phyloP scores from a whole-genome alignment of 2,797 vertebrate species.

The Muscicapa comitata region DNA sequence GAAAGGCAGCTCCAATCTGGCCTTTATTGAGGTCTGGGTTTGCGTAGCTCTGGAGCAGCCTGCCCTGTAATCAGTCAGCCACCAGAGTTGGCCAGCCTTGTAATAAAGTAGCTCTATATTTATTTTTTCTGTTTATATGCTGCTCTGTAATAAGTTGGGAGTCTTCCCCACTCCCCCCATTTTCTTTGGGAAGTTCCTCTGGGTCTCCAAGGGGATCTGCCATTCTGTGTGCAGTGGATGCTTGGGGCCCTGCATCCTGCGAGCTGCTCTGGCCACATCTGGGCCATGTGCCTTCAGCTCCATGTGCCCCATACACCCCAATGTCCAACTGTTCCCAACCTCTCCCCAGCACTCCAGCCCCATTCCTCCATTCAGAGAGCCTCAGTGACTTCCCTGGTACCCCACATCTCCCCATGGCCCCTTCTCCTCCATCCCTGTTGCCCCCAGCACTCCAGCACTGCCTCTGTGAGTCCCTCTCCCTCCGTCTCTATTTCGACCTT shows the following conservation, averaged over 20 bases:
- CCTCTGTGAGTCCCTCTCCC: background rate
- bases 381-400: background rate
- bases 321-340: background rate
- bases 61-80: slow-evolving; percentile 81
- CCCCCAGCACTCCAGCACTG: accelerated
- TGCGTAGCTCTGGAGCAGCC: slow-evolving; percentile 62
- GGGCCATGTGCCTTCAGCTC: background rate
- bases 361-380: background rate
- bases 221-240: background rate
- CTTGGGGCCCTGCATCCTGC: background rate
- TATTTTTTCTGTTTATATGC: slow-evolving; percentile 80
- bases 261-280: background rate
- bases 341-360: background rate
- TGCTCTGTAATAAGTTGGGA: slow-evolving; percentile 80
- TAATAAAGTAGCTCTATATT: slow-evolving; percentile 84
- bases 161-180: slow-evolving; percentile 52
- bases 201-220: background rate
- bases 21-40: slow-evolving; percentile 79
- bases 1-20: slow-evolving; percentile 66
- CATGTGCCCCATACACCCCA: accelerated
- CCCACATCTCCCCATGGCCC: background rate
- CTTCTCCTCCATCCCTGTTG: background rate
- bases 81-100: slow-evolving; percentile 76
- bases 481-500: background rate
- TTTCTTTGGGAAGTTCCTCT: slow-evolving; percentile 63